Base-by-base conservation (phyloP, 2,797 vertebrate genomes). In the Sebastes taczanowskii region DNA sequence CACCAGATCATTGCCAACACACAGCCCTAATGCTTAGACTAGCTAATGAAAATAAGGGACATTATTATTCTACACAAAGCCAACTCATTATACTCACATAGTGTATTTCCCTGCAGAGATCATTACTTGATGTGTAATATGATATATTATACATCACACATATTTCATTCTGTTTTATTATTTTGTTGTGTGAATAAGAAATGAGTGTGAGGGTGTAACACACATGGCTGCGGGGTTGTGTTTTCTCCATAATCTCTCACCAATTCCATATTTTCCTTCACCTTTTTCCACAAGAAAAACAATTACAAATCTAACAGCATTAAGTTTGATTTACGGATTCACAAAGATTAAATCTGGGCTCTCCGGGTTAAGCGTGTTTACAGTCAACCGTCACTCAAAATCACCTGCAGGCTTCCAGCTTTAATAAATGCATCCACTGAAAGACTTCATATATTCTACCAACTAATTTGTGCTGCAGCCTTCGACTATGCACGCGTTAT, bases 201-300 rank as follows among this genome's bases (percentile, higher is more conserved):
- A 58, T 11, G 11, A 46, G 58, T 25, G 14, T 23, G 35, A 64
- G n/a, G 22, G 9, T 20, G 27, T 46, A 14, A 52, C 13, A 66
- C 29, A 63, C 8, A 7, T 13, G 7, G 34, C 23, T 56, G 18
- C 7, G 2, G 9, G 34, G 16, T 22, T 32, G 32, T 25, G 34
- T 68, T 82, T 74, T 23, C 35, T 30, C 6, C 60, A 71, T 38
- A 70, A 59, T 64, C 25, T 11, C 38, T 55, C 29, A 46, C 20
- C 23, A 38, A 55, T 61, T 63, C 61, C 30, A 46, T 25, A n/a
- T 79, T 69, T 46, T 60, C 14, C 34, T 65, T 70, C 42, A 79
- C 58, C 62, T 76, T 82, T 79, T n/a, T 11, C 80, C 13, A 27
- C 38, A 64, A 11, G 35, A 8, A 59, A 78, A 79, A 64, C 62